Percentiles rank a stretch among this genome's conserved stretches.
These are phyloP conservation scores for Tricholaema leucomelas DNA, from an alignment of 2,113 vertebrate species.

Conservation along the genomic window DNA sequence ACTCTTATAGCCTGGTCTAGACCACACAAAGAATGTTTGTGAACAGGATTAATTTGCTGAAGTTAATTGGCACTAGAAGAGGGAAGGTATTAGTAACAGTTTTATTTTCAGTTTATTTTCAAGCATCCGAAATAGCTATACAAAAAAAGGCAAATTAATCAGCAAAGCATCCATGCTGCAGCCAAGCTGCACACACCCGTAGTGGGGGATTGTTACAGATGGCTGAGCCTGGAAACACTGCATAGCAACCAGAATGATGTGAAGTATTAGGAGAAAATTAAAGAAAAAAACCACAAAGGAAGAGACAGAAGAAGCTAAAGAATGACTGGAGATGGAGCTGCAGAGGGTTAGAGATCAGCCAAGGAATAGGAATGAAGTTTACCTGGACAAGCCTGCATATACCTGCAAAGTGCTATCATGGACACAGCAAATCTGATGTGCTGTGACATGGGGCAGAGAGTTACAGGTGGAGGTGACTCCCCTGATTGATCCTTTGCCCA, in stretches of 20 bases:
- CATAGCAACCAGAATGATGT: constrained; percentile 47
- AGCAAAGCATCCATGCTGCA: background rate
- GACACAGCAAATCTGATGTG: background rate
- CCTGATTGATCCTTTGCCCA: background rate
- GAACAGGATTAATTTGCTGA: background rate
- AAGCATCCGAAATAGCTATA: background rate
- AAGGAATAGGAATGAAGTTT: background rate
- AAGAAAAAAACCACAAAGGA: background rate
- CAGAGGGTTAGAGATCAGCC: background rate
- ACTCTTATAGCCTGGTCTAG: background rate
- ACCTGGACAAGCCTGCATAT: background rate
- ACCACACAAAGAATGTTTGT: background rate
- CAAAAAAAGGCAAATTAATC: background rate
- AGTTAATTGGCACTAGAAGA: background rate
- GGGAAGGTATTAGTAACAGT: background rate
- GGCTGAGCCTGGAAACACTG: constrained; percentile 25
- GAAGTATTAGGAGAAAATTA: background rate
- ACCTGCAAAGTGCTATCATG: background rate
- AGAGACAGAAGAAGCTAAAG: background rate
- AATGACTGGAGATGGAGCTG: background rate
- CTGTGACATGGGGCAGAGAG: background rate
- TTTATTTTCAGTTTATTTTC: constrained; percentile 22
- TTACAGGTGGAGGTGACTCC: background rate
- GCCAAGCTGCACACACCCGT: constrained; percentile 12
- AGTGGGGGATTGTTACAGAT: background rate